A percentile compares a stretch with the other conserved stretches of the same genome.
phyloP scores from a whole-genome alignment of 37 sponge, comb jelly and placozoan genomes.

The Geodia barretti region DNA sequence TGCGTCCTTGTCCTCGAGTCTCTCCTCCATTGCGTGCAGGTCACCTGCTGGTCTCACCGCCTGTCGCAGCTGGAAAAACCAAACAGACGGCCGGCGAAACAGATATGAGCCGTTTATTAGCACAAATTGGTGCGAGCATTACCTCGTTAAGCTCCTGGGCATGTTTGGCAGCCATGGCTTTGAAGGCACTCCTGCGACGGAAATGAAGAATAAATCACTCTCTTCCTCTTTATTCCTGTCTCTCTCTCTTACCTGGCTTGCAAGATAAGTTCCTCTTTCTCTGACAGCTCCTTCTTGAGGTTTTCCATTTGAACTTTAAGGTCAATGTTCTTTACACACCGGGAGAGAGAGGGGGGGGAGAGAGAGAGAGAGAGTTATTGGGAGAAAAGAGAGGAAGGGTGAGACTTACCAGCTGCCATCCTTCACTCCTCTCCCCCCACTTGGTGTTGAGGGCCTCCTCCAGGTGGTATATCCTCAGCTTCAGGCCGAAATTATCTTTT shows the following conservation, averaged over 20 bases:
- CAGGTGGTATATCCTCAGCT: conserved; percentile 85
- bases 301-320: conserved; percentile 80
- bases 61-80: background rate
- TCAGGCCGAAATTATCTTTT: conserved; percentile 91
- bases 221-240: background rate
- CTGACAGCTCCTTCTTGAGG: conserved; percentile 72
- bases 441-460: conserved; percentile 74
- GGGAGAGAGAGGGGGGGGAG: background rate
- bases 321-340: conserved; percentile 70
- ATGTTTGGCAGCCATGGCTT: background rate
- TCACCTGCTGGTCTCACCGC: conserved; percentile 1
- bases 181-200: background rate
- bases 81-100: background rate
- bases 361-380: background rate
- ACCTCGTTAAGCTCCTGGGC: background rate
- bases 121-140: background rate
- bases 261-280: conserved; percentile 69
- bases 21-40: conserved; percentile 27
- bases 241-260: conserved; percentile 75
- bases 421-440: conserved; percentile 53
- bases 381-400: background rate
- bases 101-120: background rate
- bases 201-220: too few relatives aligned
- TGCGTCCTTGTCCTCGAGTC: conserved; percentile 32
- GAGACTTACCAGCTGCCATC: conserved; percentile 67